Conservation (phyloP, 1,140 invertebrate genomes). For the Holcopasites calliopsidis region DNA sequence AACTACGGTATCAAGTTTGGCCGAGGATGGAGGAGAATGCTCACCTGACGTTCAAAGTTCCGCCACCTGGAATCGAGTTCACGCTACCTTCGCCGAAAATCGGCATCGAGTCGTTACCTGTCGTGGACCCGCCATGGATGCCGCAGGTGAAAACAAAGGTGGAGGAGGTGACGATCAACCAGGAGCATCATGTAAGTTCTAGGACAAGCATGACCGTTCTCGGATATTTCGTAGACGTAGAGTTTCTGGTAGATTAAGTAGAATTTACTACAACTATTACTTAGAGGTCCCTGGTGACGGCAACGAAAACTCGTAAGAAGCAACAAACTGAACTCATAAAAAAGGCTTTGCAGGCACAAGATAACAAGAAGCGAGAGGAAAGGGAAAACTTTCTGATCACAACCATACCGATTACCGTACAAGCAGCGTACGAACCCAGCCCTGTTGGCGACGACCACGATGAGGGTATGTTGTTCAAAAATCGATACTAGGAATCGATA, state of each 20-base stretch:
- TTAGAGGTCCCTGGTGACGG: slow-evolving; percentile 97
- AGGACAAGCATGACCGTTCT: neutral
- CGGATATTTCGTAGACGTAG: neutral
- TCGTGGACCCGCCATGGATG: slow-evolving; percentile 99
- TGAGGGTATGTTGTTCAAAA: slow-evolving; percentile 82
- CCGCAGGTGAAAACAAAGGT: slow-evolving; percentile 98
- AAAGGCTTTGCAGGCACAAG: slow-evolving; percentile 95
- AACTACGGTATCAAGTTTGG: slow-evolving; percentile 98
- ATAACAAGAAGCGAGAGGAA: slow-evolving; percentile 96
- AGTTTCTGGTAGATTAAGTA: slow-evolving; percentile 19
- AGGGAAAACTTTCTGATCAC: slow-evolving; percentile 98
- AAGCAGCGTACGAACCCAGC: slow-evolving; percentile 97
- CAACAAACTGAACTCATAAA: slow-evolving; percentile 99
- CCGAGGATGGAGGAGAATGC: slow-evolving; percentile 99
- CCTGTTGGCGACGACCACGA: slow-evolving; percentile 91
- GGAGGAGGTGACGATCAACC: slow-evolving; percentile 99
- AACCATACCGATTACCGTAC: slow-evolving; percentile 96
- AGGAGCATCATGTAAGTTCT: slow-evolving; percentile 95
- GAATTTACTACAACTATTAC: slow-evolving; percentile 46
- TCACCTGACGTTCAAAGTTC: slow-evolving; percentile 96
- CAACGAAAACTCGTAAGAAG: slow-evolving; percentile 98
- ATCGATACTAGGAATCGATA: neutral
- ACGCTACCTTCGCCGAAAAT: slow-evolving; percentile 99
- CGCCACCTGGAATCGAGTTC: slow-evolving; percentile 99
- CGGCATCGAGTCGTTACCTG: slow-evolving; percentile 94